phyloP scores from a whole-genome alignment of 2,888 invertebrate species.

The Pandemis corylana region DNA sequence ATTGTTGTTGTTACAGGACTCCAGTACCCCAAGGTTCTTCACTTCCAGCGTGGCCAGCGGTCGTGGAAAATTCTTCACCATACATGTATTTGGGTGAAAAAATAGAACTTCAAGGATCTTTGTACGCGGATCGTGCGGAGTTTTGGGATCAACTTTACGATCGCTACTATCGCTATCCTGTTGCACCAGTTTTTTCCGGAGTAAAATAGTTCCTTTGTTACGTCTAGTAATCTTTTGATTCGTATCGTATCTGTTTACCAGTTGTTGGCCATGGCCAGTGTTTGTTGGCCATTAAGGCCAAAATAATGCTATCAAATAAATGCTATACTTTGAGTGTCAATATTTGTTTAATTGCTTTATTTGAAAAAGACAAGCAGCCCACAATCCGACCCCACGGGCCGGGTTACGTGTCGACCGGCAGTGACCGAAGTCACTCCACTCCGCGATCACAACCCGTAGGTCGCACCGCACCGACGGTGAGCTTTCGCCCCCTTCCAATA shows the following conservation, averaged over 20 bases:
- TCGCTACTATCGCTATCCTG: constrained; percentile 10
- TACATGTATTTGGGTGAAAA: constrained; percentile 19
- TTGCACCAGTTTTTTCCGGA: constrained; percentile 14
- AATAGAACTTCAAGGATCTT: neutral
- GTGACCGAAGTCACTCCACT: too few relatives aligned
- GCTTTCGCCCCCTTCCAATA: too few relatives aligned
- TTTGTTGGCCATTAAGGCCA: too few relatives aligned
- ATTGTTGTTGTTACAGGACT: neutral
- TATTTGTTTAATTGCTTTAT: too few relatives aligned
- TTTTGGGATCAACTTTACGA: constrained; percentile 27
- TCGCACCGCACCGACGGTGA: too few relatives aligned
- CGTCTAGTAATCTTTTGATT: neutral
- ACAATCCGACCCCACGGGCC: too few relatives aligned
- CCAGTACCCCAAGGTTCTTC: constrained; percentile 10
- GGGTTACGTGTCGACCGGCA: too few relatives aligned
- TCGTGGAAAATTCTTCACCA: neutral
- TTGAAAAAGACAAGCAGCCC: too few relatives aligned
- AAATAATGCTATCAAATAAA: too few relatives aligned
- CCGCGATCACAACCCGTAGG: too few relatives aligned
- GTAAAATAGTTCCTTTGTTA: constrained; percentile 22
- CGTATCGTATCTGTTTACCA: neutral
- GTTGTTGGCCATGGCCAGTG: too few relatives aligned
- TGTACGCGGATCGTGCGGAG: neutral
- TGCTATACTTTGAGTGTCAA: too few relatives aligned
- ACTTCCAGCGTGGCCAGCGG: constrained; percentile 17